phyloP scores from a whole-genome alignment of 2,888 invertebrate species.

The Thereva nobilitata region DNA sequence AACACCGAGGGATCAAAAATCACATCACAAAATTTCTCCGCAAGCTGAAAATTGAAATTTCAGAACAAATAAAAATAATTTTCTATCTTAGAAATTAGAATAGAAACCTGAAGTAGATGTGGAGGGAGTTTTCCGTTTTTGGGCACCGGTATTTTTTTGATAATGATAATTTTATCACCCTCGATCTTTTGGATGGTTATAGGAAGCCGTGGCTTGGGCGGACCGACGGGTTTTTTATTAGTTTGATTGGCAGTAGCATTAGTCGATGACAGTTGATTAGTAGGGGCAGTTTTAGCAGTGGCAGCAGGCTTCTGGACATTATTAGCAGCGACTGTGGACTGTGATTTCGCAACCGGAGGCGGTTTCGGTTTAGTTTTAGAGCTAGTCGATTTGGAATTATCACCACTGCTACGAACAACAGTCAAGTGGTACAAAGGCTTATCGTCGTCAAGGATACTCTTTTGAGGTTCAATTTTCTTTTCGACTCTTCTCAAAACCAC shows the following conservation, averaged over 20 bases:
- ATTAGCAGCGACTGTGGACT: constrained; percentile 7
- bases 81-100: constrained; percentile 36
- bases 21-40: constrained; percentile 6
- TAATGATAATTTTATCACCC: constrained; percentile 58
- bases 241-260: constrained; percentile 8
- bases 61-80: constrained; percentile 3
- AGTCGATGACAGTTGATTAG: constrained; percentile 3
- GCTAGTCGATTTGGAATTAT: constrained; percentile 47
- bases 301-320: constrained; percentile 9
- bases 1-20: constrained; percentile 31
- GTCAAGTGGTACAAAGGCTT: constrained; percentile 56
- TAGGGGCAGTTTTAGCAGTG: constrained; percentile 13
- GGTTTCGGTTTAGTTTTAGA: constrained; percentile 48
- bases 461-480: constrained; percentile 53
- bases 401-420: constrained; percentile 51
- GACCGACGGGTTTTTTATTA: constrained; percentile 38
- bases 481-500: constrained; percentile 56
- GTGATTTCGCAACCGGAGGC: constrained; percentile 3
- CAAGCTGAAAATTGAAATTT: constrained; percentile 11
- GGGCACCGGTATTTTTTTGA: constrained; percentile 57
- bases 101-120: constrained; percentile 56
- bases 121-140: constrained; percentile 58
- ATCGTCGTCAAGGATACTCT: constrained; percentile 57
- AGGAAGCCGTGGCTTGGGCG: constrained; percentile 52
- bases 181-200: constrained; percentile 58